Evolutionary conservation across 2,113 vertebrate genomes (phyloP).

Genomic region (Dryoscopus gambensis): DNA sequence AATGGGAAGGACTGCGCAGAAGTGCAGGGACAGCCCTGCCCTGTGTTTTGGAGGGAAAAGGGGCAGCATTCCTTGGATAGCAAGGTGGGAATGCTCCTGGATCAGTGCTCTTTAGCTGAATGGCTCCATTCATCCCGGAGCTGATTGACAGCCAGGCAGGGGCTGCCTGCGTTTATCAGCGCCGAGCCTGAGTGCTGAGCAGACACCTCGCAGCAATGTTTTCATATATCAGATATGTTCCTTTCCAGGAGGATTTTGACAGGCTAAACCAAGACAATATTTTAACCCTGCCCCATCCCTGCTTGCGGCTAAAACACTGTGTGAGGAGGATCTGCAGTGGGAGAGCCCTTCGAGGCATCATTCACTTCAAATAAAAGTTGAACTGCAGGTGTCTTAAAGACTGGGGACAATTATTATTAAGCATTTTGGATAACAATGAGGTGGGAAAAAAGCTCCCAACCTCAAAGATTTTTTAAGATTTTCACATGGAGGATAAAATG

Average conservation of each 20-base stretch:
- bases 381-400: not conserved
- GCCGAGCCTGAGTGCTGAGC: not conserved
- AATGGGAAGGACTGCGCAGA: not conserved
- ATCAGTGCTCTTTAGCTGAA: not conserved
- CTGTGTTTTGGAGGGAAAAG: too few relatives aligned
- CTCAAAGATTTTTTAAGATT: not conserved
- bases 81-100: not conserved
- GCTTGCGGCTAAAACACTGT: not conserved
- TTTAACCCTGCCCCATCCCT: not conserved
- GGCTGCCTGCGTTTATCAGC: not conserved
- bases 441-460: fast-evolving
- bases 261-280: not conserved
- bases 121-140: not conserved
- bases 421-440: not conserved
- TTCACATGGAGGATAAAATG: not conserved
- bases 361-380: not conserved
- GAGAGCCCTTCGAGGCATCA: not conserved
- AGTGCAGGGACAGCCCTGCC: not conserved
- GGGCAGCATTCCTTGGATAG: not conserved
- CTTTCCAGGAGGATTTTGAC: not conserved
- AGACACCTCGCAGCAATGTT: not conserved
- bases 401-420: not conserved
- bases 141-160: not conserved
- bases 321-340: not conserved
- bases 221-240: not conserved